These are phyloP conservation scores for Rhorus exstirpatorius DNA, from an alignment of 2,888 invertebrate genomes.

Conservation along the genomic window DNA sequence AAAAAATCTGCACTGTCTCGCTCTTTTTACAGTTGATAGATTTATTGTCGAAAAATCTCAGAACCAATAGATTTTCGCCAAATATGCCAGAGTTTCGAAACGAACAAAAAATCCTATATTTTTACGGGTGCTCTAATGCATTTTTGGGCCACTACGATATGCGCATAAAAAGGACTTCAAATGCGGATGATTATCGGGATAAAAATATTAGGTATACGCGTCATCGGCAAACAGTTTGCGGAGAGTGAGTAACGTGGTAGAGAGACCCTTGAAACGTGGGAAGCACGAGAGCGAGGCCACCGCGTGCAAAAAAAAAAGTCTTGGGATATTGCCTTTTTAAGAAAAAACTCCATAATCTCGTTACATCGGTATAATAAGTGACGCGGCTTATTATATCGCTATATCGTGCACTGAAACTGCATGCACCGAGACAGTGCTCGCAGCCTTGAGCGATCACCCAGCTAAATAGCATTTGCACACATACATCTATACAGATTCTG, in stretches of 20 bases:
- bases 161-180: constrained; percentile 64
- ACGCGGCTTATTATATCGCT: constrained; percentile 56
- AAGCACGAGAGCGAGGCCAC: constrained; percentile 72
- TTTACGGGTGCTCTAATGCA: too few species aligned
- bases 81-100: too few species aligned
- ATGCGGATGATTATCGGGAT: constrained; percentile 66
- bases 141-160: not conserved
- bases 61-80: too few species aligned
- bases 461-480: constrained; percentile 45
- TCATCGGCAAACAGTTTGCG: constrained; percentile 55
- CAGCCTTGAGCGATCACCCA: constrained; percentile 72
- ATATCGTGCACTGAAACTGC: constrained; percentile 47
- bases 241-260: constrained; percentile 32
- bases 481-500: constrained; percentile 24
- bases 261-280: constrained; percentile 78
- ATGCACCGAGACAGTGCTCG: constrained; percentile 47
- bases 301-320: constrained; percentile 57
- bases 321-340: constrained; percentile 70
- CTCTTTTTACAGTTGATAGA: too few species aligned
- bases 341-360: constrained; percentile 73
- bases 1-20: too few species aligned
- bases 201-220: constrained; percentile 73
- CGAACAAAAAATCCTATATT: too few species aligned
- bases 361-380: constrained; percentile 74
- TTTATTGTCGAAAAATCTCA: too few species aligned